A percentile compares a stretch with the other conserved stretches of the same genome.
phyloP scores from a whole-genome alignment of 2,888 invertebrate genomes.

The Tipula vernalis region DNA sequence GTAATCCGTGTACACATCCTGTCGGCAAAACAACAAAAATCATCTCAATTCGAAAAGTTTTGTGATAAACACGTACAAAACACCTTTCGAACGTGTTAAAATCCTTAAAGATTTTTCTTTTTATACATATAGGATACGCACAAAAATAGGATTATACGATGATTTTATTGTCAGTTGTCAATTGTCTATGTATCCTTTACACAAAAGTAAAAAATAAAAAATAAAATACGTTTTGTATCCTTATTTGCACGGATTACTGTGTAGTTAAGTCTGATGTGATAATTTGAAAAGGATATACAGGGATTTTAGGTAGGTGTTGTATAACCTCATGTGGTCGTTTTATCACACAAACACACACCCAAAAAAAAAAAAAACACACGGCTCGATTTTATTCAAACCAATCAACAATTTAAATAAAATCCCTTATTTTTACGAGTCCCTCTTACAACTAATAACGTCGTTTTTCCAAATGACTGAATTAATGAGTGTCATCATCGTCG shows the following conservation, averaged over 20 bases:
- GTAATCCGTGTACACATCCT: neutral
- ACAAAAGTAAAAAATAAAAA: neutral
- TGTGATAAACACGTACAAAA: neutral
- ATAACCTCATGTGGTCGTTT: neutral
- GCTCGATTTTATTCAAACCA: neutral
- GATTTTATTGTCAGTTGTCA: slow-evolving; percentile 7
- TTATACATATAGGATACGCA: neutral
- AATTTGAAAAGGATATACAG: neutral
- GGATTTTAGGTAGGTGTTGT: neutral
- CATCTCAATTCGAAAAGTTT: neutral
- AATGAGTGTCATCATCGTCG: slow-evolving; percentile 20
- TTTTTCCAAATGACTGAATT: slow-evolving; percentile 35
- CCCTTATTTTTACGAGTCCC: neutral
- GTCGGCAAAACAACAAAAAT: neutral
- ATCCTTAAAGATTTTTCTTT: neutral
- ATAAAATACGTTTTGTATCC: neutral
- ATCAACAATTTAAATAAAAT: neutral
- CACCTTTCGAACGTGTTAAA: slow-evolving; percentile 6
- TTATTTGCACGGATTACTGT: neutral
- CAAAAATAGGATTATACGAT: neutral
- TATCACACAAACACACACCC: neutral
- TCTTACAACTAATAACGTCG: slow-evolving; percentile 26
- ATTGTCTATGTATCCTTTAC: slow-evolving; percentile 8
- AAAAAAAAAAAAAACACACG: neutral
- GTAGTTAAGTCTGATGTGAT: neutral